These are phyloP conservation scores for Leptothorax acervorum DNA, from an alignment of 2,888 invertebrate genomes.

Conservation along the genomic window DNA sequence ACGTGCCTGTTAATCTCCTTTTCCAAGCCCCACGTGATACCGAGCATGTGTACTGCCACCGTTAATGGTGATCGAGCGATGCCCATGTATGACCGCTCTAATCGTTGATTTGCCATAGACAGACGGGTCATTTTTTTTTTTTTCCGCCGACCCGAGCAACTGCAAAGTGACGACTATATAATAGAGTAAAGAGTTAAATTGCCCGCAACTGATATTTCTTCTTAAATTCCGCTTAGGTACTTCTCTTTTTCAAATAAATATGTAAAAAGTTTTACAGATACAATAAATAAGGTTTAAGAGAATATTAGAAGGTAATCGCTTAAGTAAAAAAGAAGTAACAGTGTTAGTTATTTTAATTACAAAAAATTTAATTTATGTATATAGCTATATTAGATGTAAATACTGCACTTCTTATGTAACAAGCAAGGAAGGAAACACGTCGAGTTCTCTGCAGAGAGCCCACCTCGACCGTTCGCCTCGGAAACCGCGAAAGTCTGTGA, in stretches of 20 bases:
- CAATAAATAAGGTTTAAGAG: not conserved
- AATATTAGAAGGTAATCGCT: not conserved
- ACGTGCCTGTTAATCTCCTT: slow-evolving; percentile 13
- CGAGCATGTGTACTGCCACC: slow-evolving; percentile 20
- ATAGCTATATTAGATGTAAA: not conserved
- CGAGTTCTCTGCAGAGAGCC: not conserved
- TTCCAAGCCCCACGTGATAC: slow-evolving; percentile 11
- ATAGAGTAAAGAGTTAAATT: slow-evolving; percentile 19
- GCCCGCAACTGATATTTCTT: not conserved
- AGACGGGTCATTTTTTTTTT: slow-evolving; percentile 6
- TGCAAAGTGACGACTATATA: slow-evolving; percentile 17
- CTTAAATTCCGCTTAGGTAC: too few relatives aligned
- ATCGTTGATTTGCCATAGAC: slow-evolving; percentile 24
- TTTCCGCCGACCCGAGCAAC: not conserved
- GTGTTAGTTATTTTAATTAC: not conserved
- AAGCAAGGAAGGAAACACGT: not conserved
- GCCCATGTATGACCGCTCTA: slow-evolving; percentile 25
- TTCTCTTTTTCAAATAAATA: not conserved
- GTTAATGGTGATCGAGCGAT: slow-evolving; percentile 32
- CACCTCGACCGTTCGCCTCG: not conserved
- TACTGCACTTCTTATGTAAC: not conserved
- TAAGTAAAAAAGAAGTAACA: not conserved
- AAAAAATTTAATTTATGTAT: not conserved
- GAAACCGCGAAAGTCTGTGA: slow-evolving; percentile 22
- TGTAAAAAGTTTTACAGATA: not conserved